Base-by-base conservation (phyloP, 1,140 invertebrate species). In the Formica exsecta region DNA sequence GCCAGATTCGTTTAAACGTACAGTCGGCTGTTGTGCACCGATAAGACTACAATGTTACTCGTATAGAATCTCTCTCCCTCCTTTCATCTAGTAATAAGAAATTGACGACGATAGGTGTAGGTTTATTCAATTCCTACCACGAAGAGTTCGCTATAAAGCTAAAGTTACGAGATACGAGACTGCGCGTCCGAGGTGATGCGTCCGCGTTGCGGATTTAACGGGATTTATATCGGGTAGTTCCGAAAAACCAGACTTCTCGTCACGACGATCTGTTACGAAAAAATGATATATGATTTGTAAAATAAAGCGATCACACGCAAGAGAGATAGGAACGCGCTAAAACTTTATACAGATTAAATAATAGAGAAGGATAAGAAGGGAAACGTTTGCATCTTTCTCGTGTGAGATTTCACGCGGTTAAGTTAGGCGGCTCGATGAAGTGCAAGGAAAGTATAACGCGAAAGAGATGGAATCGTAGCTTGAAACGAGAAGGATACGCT, bases 11-110 rank as follows among this genome's bases (percentile, higher is more conserved):
- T 85, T 85, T 64, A 51, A 85, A 85, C 36, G 25, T 85, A 85
- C 59, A 38, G 1, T 84, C 32, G 57, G 29, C n/a, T 76, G 13
- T 59, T 32, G 16, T 38, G 32, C 48, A 13, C 29, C 61, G 71
- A 80, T 36, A 70, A 51, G n/a, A 70, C 66, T 70, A 51, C 16
- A 44, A 70, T 25, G 11, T 71, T 71, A 70, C 16, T 80, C 11
- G 48, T 57, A 25, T 85, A 75, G 9, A 74, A 84, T 84, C 22
- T 61, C 9, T 68, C 51, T 86, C 71, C 74, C 25, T 81, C 16
- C 62, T 62, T 90, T 74, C 88, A 79, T 36, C 68, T 83, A 83
- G 38, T 32, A 19, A 81, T 83, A 83, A 83, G 68, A 83, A 83
- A 83, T 83, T 83, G 79, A 83, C 79, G 38, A 74, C 68, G 57